phyloP scores from a whole-genome alignment of 2,797 vertebrate genomes.

The Neopelma chrysocephalum region DNA sequence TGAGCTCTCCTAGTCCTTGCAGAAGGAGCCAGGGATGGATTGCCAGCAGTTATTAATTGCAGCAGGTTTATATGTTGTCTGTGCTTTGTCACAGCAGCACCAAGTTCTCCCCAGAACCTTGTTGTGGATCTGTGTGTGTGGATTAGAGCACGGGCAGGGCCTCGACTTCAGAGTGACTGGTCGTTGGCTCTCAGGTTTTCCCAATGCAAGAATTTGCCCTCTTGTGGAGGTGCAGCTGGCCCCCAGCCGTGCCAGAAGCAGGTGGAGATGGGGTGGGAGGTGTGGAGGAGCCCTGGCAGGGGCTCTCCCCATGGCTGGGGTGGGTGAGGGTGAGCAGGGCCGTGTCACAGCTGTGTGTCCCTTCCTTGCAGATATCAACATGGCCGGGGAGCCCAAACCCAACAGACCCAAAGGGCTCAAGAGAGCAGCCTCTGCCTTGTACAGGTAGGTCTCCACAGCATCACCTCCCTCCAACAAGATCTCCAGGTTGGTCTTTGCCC shows the following conservation, averaged over 20 bases:
- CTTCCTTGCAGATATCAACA: conserved; percentile 88
- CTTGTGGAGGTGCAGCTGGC: neutral
- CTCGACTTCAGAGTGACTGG: neutral
- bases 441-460: conserved; percentile 80
- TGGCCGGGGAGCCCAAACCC: conserved; percentile 94
- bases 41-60: neutral
- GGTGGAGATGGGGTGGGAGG: neutral
- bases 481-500: neutral
- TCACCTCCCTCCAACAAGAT: rapidly evolving
- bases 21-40: neutral
- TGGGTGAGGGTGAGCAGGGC: neutral
- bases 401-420: conserved; percentile 90
- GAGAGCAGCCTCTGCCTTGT: conserved; percentile 86
- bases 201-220: neutral
- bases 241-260: rapidly evolving
- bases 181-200: neutral
- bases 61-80: neutral
- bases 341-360: neutral
- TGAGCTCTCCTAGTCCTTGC: neutral
- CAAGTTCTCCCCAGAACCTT: neutral
- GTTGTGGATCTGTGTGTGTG: neutral
- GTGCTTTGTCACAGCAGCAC: neutral
- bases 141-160: neutral
- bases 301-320: rapidly evolving
- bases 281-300: neutral